These are phyloP conservation scores for Plutomurus gul DNA, from an alignment of 1,140 invertebrate species.

Conservation along the genomic window DNA sequence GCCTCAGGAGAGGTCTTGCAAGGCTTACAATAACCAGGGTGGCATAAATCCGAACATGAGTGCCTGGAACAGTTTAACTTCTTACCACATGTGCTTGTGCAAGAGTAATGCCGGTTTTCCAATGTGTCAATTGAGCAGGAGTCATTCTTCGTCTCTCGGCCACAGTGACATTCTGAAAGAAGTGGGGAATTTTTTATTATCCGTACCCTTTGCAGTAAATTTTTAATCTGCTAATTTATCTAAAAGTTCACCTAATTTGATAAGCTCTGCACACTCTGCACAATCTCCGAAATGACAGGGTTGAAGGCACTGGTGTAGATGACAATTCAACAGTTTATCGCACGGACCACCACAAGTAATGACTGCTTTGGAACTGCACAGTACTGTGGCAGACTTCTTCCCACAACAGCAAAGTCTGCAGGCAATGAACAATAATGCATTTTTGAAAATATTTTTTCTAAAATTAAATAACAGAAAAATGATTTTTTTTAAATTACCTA, in stretches of 20 bases:
- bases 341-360: constrained; percentile 76
- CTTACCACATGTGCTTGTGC: constrained; percentile 71
- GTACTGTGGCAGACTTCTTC: constrained; percentile 67
- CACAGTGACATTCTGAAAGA: constrained; percentile 68
- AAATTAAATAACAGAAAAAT: background rate
- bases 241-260: background rate
- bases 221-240: background rate
- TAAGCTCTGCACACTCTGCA: constrained; percentile 57
- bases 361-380: constrained; percentile 70
- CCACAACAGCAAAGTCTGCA: constrained; percentile 73
- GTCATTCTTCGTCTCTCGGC: constrained; percentile 61
- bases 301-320: constrained; percentile 63
- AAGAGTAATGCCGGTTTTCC: constrained; percentile 60
- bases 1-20: constrained; percentile 68
- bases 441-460: constrained; percentile 31
- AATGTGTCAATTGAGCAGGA: constrained; percentile 61
- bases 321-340: constrained; percentile 72
- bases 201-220: background rate
- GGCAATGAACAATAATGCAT: constrained; percentile 25
- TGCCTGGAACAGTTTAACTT: constrained; percentile 76
- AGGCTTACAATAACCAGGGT: constrained; percentile 66
- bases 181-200: background rate
- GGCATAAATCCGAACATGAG: constrained; percentile 73
- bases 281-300: constrained; percentile 65
- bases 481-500: constrained; percentile 53